Conservation (phyloP, 2,888 invertebrate genomes). For the Hypomecis punctinalis region DNA sequence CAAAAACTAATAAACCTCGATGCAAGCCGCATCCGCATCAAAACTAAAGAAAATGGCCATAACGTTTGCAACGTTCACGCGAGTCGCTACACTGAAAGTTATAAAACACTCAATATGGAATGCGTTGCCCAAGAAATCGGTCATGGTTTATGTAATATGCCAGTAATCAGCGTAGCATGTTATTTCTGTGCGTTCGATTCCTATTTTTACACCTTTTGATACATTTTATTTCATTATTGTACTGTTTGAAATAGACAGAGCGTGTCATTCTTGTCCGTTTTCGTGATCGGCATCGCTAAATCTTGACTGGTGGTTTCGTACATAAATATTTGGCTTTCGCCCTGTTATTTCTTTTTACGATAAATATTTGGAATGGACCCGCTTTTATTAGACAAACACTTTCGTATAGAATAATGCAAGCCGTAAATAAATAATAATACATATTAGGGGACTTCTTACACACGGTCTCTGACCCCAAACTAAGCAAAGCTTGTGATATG, state of each 20-base stretch:
- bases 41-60: background rate
- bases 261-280: conserved; percentile 13
- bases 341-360: background rate
- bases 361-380: no score
- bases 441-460: no score
- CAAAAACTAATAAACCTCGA: no score
- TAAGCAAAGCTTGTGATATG: no score
- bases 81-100: conserved; percentile 37
- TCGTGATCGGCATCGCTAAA: conserved; percentile 10
- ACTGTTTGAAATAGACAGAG: conserved; percentile 11
- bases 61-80: conserved; percentile 17
- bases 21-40: background rate
- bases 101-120: conserved; percentile 58
- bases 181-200: conserved; percentile 31
- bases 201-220: conserved; percentile 24
- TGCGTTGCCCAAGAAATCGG: conserved; percentile 66
- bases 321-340: conserved; percentile 13
- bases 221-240: conserved; percentile 11
- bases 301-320: background rate
- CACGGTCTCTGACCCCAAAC: no score
- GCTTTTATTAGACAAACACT: no score
- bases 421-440: no score
- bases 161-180: conserved; percentile 48
- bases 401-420: no score
- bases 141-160: conserved; percentile 58